Percentiles rank a stretch among this genome's conserved stretches.
Conservation (phyloP, 1,140 invertebrate genomes). For the Apis cerana region DNA sequence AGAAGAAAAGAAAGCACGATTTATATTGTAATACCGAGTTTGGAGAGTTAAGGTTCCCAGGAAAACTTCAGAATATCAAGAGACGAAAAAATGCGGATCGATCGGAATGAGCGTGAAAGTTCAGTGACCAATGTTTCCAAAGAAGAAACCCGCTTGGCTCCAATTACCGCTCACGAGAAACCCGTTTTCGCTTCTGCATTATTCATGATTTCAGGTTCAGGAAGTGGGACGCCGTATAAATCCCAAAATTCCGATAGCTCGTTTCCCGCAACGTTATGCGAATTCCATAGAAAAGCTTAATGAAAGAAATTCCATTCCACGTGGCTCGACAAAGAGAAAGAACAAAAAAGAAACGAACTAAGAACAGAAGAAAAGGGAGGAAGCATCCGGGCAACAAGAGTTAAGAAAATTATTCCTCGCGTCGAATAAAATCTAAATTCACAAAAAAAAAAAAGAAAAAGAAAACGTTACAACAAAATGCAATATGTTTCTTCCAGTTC, state of each 20-base stretch:
- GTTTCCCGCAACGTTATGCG: conserved; percentile 1
- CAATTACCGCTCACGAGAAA: conserved; percentile 33
- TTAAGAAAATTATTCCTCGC: background rate
- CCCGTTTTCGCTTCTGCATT: conserved; percentile 14
- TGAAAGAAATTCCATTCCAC: background rate
- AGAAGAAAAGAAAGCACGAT: no score
- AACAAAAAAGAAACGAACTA: background rate
- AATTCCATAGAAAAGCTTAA: background rate
- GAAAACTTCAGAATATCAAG: background rate
- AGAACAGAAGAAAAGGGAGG: background rate
- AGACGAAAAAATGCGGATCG: background rate
- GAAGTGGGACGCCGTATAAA: conserved; percentile 26
- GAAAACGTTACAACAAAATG: no score
- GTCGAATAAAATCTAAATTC: background rate
- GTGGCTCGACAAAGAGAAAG: no score
- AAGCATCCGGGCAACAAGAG: background rate
- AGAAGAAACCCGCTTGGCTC: conserved; percentile 15
- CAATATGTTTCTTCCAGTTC: no score
- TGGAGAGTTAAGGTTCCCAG: background rate
- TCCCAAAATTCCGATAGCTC: conserved; percentile 38
- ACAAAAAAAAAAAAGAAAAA: no score
- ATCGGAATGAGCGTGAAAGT: background rate
- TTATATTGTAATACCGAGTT: no score
- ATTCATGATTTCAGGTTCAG: conserved; percentile 26
- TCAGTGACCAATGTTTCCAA: conserved; percentile 26